phyloP scores from a whole-genome alignment of 2,113 vertebrate genomes.

The Ptilorrhoa leucosticta region DNA sequence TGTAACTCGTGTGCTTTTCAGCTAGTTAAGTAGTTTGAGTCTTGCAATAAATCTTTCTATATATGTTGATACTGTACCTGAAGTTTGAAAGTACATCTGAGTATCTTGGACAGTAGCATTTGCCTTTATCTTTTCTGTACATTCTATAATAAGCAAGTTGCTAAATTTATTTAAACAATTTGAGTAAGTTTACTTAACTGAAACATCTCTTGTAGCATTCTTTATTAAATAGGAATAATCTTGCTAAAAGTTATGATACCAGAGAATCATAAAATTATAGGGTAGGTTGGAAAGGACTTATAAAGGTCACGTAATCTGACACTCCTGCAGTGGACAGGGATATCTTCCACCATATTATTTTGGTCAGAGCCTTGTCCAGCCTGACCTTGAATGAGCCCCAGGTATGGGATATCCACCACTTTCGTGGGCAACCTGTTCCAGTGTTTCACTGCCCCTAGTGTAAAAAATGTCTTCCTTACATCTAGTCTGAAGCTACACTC shows the following conservation, averaged over 20 bases:
- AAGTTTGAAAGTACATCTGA: neutral
- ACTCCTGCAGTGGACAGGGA: no score
- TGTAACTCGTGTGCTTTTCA: neutral
- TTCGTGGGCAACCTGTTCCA: neutral
- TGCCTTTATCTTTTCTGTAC: neutral
- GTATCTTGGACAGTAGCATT: neutral
- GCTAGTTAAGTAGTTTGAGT: neutral
- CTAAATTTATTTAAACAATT: neutral
- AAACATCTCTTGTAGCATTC: neutral
- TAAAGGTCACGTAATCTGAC: neutral
- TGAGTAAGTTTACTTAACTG: neutral
- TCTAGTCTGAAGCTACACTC: neutral
- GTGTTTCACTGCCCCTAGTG: neutral
- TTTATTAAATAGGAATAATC: neutral
- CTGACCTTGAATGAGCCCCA: neutral
- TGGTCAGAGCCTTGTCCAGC: neutral
- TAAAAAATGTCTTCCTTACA: neutral
- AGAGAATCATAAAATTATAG: neutral
- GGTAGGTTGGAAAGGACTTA: neutral
- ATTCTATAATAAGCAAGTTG: neutral
- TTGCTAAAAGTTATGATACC: neutral
- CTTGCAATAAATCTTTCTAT: neutral
- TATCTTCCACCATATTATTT: neutral
- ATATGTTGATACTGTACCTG: neutral
- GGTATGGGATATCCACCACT: neutral